phyloP scores from a whole-genome alignment of 2,113 vertebrate genomes.

The Pseudorasbora parva region DNA sequence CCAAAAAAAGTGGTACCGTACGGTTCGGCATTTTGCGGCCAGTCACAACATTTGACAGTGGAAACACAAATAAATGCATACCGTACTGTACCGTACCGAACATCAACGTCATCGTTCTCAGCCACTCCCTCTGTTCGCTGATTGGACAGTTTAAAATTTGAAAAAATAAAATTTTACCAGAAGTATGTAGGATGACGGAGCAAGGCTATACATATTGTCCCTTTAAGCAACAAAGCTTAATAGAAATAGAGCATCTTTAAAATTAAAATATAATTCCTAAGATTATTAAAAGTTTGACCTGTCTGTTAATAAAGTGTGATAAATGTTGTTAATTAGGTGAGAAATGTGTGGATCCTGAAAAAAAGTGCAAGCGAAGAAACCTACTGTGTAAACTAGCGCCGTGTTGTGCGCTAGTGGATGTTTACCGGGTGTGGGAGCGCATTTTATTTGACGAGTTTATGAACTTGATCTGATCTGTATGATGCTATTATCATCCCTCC shows the following conservation, averaged over 20 bases:
- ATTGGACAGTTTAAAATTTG: too few relatives aligned
- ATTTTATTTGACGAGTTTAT: constrained; percentile 14
- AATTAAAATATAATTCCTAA: not conserved
- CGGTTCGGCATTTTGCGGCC: too few relatives aligned
- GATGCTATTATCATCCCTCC: constrained; percentile 24
- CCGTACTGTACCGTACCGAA: too few relatives aligned
- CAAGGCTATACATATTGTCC: too few relatives aligned
- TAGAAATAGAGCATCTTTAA: not conserved
- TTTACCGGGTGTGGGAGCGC: not conserved
- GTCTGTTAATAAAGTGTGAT: not conserved
- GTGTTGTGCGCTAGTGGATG: not conserved
- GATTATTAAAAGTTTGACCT: not conserved
- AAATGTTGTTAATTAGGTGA: not conserved
- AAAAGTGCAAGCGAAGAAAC: not conserved
- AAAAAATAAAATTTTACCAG: too few relatives aligned
- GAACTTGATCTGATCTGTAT: constrained; percentile 5
- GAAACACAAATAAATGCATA: too few relatives aligned
- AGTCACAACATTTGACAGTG: too few relatives aligned
- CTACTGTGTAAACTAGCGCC: not conserved
- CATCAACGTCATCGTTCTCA: too few relatives aligned
- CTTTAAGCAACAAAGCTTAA: too few relatives aligned
- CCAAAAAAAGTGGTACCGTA: too few relatives aligned
- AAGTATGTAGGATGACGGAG: too few relatives aligned
- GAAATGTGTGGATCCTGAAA: not conserved
- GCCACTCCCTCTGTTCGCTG: too few relatives aligned